phyloP scores from a whole-genome alignment of 2,797 vertebrate genomes.

The Craterocephalus amniculus region DNA sequence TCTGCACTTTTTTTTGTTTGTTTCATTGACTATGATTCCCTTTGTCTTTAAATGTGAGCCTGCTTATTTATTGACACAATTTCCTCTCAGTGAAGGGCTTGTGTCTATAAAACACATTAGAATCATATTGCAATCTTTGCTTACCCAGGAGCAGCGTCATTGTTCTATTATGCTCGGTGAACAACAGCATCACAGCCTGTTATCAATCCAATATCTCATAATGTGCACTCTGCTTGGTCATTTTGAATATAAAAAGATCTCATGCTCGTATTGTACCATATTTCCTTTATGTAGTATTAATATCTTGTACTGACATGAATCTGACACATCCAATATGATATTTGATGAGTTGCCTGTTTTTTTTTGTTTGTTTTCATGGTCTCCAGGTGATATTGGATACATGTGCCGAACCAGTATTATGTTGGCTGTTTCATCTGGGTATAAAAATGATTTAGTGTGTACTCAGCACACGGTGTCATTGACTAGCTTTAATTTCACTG shows the following conservation, averaged over 20 bases:
- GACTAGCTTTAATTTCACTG: slow-evolving; percentile 83
- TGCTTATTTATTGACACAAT: slow-evolving; percentile 80
- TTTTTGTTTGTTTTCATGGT: slow-evolving; percentile 61
- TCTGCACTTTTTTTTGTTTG: slow-evolving; percentile 41
- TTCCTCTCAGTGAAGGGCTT: slow-evolving; percentile 74
- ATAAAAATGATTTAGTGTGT: slow-evolving; percentile 87
- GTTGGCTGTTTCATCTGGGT: slow-evolving; percentile 81
- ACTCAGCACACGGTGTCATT: slow-evolving; percentile 80
- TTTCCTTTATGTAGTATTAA: slow-evolving; percentile 83
- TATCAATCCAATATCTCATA: slow-evolving; percentile 84
- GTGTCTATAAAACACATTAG: slow-evolving; percentile 80
- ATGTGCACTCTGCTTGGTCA: slow-evolving; percentile 76
- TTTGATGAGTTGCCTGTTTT: slow-evolving; percentile 75
- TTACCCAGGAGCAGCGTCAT: slow-evolving; percentile 79
- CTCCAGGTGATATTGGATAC: slow-evolving; percentile 80
- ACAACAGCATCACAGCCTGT: slow-evolving; percentile 73
- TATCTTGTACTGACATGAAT: slow-evolving; percentile 79
- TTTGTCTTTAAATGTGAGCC: slow-evolving; percentile 76
- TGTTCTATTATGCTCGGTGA: slow-evolving; percentile 79
- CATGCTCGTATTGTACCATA: slow-evolving; percentile 74
- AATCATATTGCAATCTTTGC: slow-evolving; percentile 81
- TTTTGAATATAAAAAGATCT: slow-evolving; percentile 82
- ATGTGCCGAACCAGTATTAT: slow-evolving; percentile 79
- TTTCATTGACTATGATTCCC: slow-evolving; percentile 59
- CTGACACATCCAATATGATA: slow-evolving; percentile 81